A percentile compares a stretch with the other conserved stretches of the same genome.
phyloP scores from a whole-genome alignment of 2,113 vertebrate species.

The Alligator mississippiensis region DNA sequence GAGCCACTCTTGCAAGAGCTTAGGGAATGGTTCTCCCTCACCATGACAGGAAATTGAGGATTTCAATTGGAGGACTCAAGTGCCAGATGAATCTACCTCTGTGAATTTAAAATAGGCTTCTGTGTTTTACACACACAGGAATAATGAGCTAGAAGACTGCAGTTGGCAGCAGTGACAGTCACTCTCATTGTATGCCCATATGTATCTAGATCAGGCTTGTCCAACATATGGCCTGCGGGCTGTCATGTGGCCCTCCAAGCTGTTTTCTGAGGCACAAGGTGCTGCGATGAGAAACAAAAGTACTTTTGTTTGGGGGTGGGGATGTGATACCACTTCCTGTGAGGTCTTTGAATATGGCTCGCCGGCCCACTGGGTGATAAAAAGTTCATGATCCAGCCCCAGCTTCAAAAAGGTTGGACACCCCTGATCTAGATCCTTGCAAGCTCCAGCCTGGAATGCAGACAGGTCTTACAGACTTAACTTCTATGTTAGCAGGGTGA shows the following conservation, averaged over 20 bases:
- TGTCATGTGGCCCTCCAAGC: not conserved
- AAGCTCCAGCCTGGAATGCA: not conserved
- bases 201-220: no score
- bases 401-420: no score
- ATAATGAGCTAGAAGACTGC: not conserved
- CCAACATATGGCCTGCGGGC: no score
- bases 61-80: conserved; percentile 40
- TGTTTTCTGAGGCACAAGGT: not conserved
- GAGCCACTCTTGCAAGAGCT: not conserved
- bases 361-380: no score
- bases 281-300: no score
- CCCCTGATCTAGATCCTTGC: not conserved
- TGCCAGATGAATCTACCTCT: conserved; percentile 25
- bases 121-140: not conserved
- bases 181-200: no score
- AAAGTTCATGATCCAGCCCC: no score
- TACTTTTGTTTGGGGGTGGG: no score
- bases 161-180: not conserved
- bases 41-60: no score
- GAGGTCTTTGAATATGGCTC: no score
- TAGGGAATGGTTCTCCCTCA: conserved; percentile 12
- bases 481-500: not conserved
- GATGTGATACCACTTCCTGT: no score
- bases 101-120: conserved; percentile 64
- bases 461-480: not conserved